Evolutionary conservation across 2,113 vertebrate genomes (phyloP).

Genomic region (Picathartes gymnocephalus): DNA sequence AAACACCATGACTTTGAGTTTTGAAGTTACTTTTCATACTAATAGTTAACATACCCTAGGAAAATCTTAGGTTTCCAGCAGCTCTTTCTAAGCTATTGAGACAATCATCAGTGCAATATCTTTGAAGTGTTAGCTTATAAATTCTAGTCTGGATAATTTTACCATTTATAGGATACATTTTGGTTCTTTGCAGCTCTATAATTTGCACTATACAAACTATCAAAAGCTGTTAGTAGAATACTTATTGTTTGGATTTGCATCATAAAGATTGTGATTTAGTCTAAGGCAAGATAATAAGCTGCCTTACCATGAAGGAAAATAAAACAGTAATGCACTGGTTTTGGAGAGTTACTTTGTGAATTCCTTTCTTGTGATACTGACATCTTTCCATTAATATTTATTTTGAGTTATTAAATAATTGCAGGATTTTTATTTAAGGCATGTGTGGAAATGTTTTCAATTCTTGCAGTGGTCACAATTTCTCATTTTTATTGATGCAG

Average conservation of each 20-base stretch:
- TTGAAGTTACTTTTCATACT: not conserved
- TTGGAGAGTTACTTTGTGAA: not conserved
- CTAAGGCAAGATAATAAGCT: not conserved
- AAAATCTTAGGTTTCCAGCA: not conserved
- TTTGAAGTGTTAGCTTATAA: not conserved
- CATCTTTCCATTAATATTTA: not conserved
- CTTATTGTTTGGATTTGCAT: not conserved
- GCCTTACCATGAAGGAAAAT: not conserved
- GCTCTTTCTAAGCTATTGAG: not conserved
- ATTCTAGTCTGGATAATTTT: not conserved
- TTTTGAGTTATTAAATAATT: slow-evolving; percentile 9
- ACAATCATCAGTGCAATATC: not conserved
- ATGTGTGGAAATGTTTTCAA: slow-evolving; percentile 20
- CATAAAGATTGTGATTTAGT: not conserved
- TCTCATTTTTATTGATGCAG: not conserved
- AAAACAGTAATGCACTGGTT: not conserved
- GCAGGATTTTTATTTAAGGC: slow-evolving; percentile 19
- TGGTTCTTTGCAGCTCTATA: not conserved
- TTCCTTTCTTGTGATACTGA: not conserved
- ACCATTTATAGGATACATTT: not conserved
- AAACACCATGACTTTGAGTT: not conserved
- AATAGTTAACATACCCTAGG: not conserved
- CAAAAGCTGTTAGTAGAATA: not conserved
- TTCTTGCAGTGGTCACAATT: not conserved
- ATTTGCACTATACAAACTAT: not conserved